Conservation (phyloP, 2,797 vertebrate genomes). For the Oryzias sinensis region DNA sequence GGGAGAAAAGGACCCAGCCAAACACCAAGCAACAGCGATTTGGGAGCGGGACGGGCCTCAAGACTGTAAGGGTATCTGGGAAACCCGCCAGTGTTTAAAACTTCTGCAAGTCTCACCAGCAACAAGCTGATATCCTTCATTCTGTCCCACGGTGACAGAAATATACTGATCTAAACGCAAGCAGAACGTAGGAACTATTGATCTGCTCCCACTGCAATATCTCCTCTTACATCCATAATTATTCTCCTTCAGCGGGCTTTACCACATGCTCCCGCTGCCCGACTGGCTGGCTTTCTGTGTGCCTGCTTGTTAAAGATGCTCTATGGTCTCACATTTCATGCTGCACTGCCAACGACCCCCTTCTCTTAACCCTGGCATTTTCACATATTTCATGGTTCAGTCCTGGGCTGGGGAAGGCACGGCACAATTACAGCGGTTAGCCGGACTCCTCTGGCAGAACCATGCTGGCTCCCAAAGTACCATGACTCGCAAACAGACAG, state of each 20-base stretch:
- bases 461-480: constrained; percentile 66
- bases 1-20: constrained; percentile 43
- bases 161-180: constrained; percentile 58
- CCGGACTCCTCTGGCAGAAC: constrained; percentile 67
- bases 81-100: constrained; percentile 56
- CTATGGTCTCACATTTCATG: constrained; percentile 64
- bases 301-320: constrained; percentile 70
- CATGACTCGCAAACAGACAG: constrained; percentile 60
- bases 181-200: constrained; percentile 66
- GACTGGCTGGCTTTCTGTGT: constrained; percentile 45
- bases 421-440: constrained; percentile 77
- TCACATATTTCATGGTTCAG: constrained; percentile 77
- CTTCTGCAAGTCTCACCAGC: constrained; percentile 56
- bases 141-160: constrained; percentile 68
- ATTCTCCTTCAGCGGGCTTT: constrained; percentile 66
- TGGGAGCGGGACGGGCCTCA: constrained; percentile 35
- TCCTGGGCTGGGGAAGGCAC: constrained; percentile 64
- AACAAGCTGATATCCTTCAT: constrained; percentile 66
- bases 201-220: constrained; percentile 71
- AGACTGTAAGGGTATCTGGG: constrained; percentile 59
- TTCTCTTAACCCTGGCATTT: constrained; percentile 70
- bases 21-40: constrained; percentile 56
- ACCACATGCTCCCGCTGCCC: constrained; percentile 47
- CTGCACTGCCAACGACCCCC: constrained; percentile 62
- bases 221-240: constrained; percentile 74